Percentiles rank a stretch among this genome's conserved stretches.
Conservation (phyloP, 2,797 vertebrate species). For the Lacerta bilineata region DNA sequence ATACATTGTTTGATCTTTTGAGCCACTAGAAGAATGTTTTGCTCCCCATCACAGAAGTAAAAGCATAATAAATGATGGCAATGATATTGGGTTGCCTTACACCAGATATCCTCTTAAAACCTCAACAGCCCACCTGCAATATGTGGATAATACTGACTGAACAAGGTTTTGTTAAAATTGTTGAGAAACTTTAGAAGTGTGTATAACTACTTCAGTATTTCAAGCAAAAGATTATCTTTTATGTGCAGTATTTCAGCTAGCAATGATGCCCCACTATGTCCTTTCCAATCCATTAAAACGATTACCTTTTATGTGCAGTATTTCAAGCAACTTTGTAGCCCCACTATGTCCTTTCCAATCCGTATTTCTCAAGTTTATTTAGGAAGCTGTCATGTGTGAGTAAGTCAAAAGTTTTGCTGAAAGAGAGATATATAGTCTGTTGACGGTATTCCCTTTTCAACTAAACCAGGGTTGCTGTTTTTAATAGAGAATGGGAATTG, state of each 20-base stretch:
- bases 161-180: background rate
- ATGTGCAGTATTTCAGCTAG: too few relatives aligned
- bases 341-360: constrained; percentile 45
- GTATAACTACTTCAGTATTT: too few relatives aligned
- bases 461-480: background rate
- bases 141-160: background rate
- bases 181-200: background rate
- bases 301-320: constrained; percentile 35
- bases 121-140: background rate
- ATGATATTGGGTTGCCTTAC: background rate
- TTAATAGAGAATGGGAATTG: constrained; percentile 7
- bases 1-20: background rate
- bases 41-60: background rate
- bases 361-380: constrained; percentile 33
- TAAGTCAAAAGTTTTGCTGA: constrained; percentile 43
- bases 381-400: constrained; percentile 29
- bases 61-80: background rate
- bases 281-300: constrained; percentile 33
- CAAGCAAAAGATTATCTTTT: too few relatives aligned
- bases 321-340: constrained; percentile 42
- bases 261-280: too few relatives aligned
- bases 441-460: constrained; percentile 30
- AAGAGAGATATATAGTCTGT: constrained; percentile 40
- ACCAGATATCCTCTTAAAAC: background rate
- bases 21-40: background rate